Evolutionary conservation across 2,113 vertebrate species (phyloP), one percentile per base, ranked within the genome.

Genomic region (Echinops telfairi): DNA sequence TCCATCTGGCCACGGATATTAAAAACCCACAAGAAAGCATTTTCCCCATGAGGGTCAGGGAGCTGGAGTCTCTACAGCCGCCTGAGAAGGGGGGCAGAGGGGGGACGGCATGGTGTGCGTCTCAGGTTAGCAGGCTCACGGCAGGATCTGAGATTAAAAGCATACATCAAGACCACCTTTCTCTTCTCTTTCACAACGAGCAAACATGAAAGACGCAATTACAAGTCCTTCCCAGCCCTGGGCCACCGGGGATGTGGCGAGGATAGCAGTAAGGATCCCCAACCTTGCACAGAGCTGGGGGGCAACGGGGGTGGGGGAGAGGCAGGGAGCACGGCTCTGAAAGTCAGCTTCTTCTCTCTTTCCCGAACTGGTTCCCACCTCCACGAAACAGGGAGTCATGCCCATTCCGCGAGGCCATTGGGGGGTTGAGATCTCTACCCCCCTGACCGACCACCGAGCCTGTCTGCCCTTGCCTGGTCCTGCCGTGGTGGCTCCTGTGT

Each of bases 121-220:
- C 62, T 88, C 57, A 60, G 66, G 60, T 43, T 77, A 86, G 66
- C 33, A 57, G 84, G 22, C 57, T 47, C 78, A 20, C 0, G 29
- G 70, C 47, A 17, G 66, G 47, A 62, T 47, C 88, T 92, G 58
- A 77, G 94, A 64, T 80, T 92, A 64, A 75, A 92, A 79, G 66
- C 84, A 17, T 70, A 33, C 66, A 77, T 87, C 22, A 15, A 92
- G 95, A 36, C 40, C 91, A 78, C 25, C 29, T 81, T 92, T 88
- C 66, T n/a, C 31, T 89, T 93, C 86, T 75, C 66, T 29, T 81
- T 66, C 58, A 33, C 70, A 16, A 29, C 81, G 36, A 89, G 79
- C 89, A 77, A 77, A 84, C 53, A 29, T 62, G 40, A 79, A 40
- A 2, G 2, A 25, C 3, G 2, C 2, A 33, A 29, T 36, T 22